Evolutionary conservation across 1,140 invertebrate species (phyloP), one percentile per base, ranked within the genome.

Genomic region (Rhopalosiphum padi): DNA sequence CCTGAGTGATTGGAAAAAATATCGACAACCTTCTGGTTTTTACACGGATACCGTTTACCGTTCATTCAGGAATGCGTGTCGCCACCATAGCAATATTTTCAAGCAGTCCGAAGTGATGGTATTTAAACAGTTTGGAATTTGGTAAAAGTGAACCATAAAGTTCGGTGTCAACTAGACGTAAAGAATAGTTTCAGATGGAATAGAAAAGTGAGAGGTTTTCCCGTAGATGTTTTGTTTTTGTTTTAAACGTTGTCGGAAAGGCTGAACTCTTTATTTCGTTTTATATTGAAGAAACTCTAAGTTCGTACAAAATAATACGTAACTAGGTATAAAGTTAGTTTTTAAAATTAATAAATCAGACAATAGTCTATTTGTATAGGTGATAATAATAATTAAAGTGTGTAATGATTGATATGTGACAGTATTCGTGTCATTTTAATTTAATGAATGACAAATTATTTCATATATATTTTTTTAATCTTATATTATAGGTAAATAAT

Each of bases 41-140:
- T 68, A 90, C 88, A 90, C 51, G 51, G 88, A 43, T 90, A 68
- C 89, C 89, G 89, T 90, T 90, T n/a, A 43, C 41, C 37, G 89
- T 90, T 90, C 89, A 68, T 90, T 68, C 37, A 46, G 89, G 89
- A 90, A 90, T 90, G 35, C 55, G 37, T 90, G 88, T 90, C 41
- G 15, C n/a, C 53, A 68, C 53, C 55, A 60, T n/a, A 21, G 55
- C 53, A 90, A 90, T 90, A 90, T 55, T 55, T 90, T 68, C 89
- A 22, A 43, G 11, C 11, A 37, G 5, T 60, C 43, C 41, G 8
- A 68, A 15, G 25, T 46, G 15, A 41, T 8, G 37, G 25, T n/a
- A 90, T 90, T 90, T 90, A 68, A 41, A 90, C 9, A 30, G 23
- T 6, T 90, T 3, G 89, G 53, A 90, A 90, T 90, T 90, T 25